Conservation (phyloP, 2,888 invertebrate genomes). For the Gryllus longicercus region DNA sequence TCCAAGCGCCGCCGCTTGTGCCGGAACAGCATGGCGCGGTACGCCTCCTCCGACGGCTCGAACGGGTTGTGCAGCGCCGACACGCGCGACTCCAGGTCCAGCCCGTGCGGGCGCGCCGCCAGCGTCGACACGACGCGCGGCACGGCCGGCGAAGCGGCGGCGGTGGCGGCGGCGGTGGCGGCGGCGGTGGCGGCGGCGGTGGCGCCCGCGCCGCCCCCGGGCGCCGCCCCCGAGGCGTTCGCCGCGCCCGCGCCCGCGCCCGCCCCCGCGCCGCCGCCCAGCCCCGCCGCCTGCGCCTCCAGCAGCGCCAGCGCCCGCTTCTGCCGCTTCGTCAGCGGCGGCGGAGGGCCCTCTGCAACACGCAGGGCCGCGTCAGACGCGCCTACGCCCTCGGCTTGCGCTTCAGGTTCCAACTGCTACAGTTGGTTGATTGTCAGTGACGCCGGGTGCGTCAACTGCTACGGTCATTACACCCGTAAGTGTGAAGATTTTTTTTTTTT, state of each 20-base stretch:
- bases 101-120: constrained; percentile 44
- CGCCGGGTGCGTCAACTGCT: no score
- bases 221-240: constrained; percentile 53
- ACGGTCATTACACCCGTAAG: no score
- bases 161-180: background rate
- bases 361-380: no score
- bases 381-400: no score
- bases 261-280: constrained; percentile 53
- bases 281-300: constrained; percentile 36
- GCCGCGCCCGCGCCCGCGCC: constrained; percentile 56
- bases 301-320: constrained; percentile 49
- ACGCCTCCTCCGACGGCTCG: constrained; percentile 61
- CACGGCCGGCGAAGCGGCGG: background rate
- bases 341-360: constrained; percentile 57
- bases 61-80: constrained; percentile 46
- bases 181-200: background rate
- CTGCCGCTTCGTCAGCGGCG: constrained; percentile 57
- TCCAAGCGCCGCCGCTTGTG: constrained; percentile 70
- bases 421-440: no score
- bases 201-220: constrained; percentile 35
- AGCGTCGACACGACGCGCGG: constrained; percentile 50
- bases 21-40: constrained; percentile 64
- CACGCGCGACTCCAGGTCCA: constrained; percentile 48
- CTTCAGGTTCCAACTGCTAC: no score
- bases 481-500: no score